Evolutionary conservation across 2,797 vertebrate species (phyloP), one percentile per base, ranked within the genome.

Genomic region (Thalassophryne amazonica): DNA sequence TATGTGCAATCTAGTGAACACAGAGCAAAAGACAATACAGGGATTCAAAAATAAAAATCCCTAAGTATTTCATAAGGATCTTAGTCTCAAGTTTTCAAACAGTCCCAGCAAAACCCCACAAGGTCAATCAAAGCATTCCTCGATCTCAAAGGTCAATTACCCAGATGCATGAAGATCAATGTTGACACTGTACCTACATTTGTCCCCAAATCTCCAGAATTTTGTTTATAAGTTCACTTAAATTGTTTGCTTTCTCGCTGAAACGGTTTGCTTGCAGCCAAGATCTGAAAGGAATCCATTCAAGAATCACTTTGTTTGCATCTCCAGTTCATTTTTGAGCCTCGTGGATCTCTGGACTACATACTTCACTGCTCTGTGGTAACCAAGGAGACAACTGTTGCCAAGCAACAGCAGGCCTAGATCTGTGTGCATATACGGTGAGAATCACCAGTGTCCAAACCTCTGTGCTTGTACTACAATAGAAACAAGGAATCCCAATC

Each of bases 371-470:
- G 81, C 84, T 88, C 79, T 69, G 77, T 73, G 75, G 86, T 91
- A 85, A 86, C 88, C 89, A 88, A 79, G 89, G 89, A 83, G 84
- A 92, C 88, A 79, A 86, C 73, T 72, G 88, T 91, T 91, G 88
- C 91, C 77, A 81, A 80, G 91, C 90, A 91, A 92, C 89, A 79
- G 69, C 73, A 81, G 87, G 77, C 84, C 73, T 45, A 66, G 71
- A 81, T 76, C 73, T 80, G 84, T 79, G 73, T 78, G 76, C 66
- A 65, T 69, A 63, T 68, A 76, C 64, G 51, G 73, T 60, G 66
- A 70, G 71, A 56, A 66, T 71, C 66, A 64, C 66, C 67, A 35
- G 74, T 55, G 67, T 62, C 78, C 59, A 50, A 73, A 67, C 63
- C 62, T 46, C 64, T 47, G 60, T 57, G 64, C 71, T 79, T 55